Base-by-base conservation (phyloP, 2,888 invertebrate species). In the Megaustenia siamemsis region DNA sequence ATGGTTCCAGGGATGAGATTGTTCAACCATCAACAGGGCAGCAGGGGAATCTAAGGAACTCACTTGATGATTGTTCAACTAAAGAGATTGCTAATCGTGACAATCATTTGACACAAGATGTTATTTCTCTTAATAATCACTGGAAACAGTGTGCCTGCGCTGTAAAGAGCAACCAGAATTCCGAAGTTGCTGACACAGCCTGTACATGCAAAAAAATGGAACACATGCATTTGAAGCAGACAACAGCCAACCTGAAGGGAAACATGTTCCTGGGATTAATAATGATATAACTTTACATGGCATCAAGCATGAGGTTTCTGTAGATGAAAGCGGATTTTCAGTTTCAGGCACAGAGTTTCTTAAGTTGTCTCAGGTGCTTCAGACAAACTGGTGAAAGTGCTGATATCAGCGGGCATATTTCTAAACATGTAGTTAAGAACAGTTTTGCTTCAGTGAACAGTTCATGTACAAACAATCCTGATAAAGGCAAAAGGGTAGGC, bases 381-480 rank as follows among this genome's bases (percentile, higher is more conserved):
- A 32, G 35, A 24, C 1, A 53, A 75, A 28, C 18, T 28, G 28
- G 53, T 12, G 53, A 28, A 53, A 18, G 49, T 49, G 0, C 3
- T 28, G 32, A 49, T 10, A 43, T 24, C 40, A 38, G 5, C 63
- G 78, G 28, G 63, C 60, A 78, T 8, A 60, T 53, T 1, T 12
- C 32, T 75, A 32, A 75, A 53, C 53, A 12, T 40, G 28, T 1
- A 12, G 8, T 18, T 10, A 45, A 73, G 49, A 73, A 49, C 32
- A 49, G 28, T 8, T 10, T 21, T 18, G 18, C 4, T 15, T 38
- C 45, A 28, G 6, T 24, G 43, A 66, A 45, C 63, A 66, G 28
- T 78, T 43, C 45, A 18, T 78, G 43, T 63, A 15, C 45, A 28
- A 40, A 77, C 28, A 28, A 43, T 60, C 40, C 77, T n/a, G 60